These are phyloP conservation scores for Epicampocera succincta DNA, from an alignment of 2,888 invertebrate genomes.

Conservation along the genomic window DNA sequence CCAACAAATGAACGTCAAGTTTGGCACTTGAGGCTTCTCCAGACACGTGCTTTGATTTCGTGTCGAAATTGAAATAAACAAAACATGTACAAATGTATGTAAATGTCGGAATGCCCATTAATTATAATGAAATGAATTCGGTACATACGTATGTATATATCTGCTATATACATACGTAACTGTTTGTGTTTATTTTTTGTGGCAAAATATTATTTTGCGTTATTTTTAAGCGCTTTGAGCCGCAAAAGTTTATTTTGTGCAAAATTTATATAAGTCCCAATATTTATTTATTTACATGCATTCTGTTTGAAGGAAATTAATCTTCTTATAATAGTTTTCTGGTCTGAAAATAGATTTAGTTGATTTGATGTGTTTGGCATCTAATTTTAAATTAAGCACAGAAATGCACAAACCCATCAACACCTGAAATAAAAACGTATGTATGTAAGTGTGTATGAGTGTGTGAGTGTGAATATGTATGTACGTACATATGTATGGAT, in stretches of 20 bases:
- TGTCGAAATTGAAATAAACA: constrained; percentile 35
- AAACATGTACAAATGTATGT: constrained; percentile 16
- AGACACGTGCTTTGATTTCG: constrained; percentile 8
- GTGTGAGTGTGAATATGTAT: too few relatives aligned
- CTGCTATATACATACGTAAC: too few relatives aligned
- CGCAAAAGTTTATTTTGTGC: too few relatives aligned
- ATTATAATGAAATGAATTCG: neutral
- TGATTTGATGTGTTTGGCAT: constrained; percentile 49
- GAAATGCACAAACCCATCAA: neutral
- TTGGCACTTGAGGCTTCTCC: neutral
- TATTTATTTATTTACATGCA: constrained; percentile 11
- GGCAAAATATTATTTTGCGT: too few relatives aligned
- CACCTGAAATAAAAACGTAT: neutral
- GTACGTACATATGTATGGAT: neutral
- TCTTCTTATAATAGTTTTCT: too few relatives aligned
- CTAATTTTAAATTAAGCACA: constrained; percentile 16
- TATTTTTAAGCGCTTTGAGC: neutral
- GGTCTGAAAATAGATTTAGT: constrained; percentile 13
- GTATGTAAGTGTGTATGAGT: too few relatives aligned
- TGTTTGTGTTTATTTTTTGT: too few relatives aligned
- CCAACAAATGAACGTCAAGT: neutral
- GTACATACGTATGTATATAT: too few relatives aligned
- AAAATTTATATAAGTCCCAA: constrained; percentile 1
- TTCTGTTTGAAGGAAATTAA: neutral
- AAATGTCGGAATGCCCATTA: too few relatives aligned